These are phyloP conservation scores for Corythucha ciliata DNA, from an alignment of 2,888 invertebrate genomes.

Conservation along the genomic window DNA sequence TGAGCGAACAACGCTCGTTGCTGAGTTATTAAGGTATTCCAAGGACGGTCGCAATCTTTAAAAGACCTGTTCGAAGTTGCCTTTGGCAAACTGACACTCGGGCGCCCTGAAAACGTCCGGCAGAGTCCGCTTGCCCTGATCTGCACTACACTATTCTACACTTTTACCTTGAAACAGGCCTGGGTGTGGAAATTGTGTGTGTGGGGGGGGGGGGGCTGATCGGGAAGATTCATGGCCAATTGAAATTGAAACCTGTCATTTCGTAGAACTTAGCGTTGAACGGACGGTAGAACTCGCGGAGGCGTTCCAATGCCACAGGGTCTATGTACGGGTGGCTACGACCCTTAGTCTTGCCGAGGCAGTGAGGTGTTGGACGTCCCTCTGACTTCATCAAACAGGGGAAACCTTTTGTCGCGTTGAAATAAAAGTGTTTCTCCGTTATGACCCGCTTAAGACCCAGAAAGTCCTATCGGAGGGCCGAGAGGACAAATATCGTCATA, in stretches of 20 bases:
- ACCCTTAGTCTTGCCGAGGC: constrained; percentile 84
- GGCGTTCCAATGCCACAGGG: constrained; percentile 56
- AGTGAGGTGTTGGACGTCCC: constrained; percentile 66
- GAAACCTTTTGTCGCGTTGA: constrained; percentile 35
- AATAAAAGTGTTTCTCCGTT: constrained; percentile 47
- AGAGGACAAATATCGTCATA: no score
- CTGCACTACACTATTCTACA: no score
- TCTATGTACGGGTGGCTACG: constrained; percentile 78
- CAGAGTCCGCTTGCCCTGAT: no score
- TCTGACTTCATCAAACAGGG: constrained; percentile 61
- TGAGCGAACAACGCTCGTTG: no score
- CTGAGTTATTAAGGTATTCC: no score
- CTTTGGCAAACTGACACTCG: no score
- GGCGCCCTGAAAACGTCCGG: no score
- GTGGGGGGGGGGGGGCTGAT: no score
- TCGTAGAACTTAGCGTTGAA: constrained; percentile 79
- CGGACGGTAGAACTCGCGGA: constrained; percentile 73
- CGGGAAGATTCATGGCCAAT: constrained; percentile 56
- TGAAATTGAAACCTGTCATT: constrained; percentile 75
- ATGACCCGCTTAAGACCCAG: constrained; percentile 73
- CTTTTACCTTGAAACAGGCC: no score
- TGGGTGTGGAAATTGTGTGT: no score
- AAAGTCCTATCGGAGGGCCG: constrained; percentile 74
- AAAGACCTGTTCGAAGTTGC: no score
- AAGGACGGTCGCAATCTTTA: no score